Evolutionary conservation across 2,113 vertebrate species (phyloP).

Genomic region (Prunella fulvescens): DNA sequence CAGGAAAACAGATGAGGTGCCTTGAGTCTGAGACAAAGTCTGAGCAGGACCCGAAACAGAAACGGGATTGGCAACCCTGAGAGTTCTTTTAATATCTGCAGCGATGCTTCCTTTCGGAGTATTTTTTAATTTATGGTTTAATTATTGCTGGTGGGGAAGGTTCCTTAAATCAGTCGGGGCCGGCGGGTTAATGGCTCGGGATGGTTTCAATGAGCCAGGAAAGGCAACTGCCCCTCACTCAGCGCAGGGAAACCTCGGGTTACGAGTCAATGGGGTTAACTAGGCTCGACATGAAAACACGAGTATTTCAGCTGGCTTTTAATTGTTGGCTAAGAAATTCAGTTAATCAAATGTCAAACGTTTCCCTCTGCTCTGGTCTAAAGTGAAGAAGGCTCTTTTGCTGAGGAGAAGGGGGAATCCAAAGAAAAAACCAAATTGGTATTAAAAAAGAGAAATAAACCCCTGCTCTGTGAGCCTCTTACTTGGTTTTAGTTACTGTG

Average conservation of each 20-base stretch:
- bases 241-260: constrained; percentile 9
- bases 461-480: neutral
- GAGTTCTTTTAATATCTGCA: neutral
- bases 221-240: constrained; percentile 7
- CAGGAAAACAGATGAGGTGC: neutral
- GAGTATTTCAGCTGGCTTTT: constrained; percentile 51
- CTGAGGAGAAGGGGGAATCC: neutral
- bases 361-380: neutral
- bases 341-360: constrained; percentile 55
- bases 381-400: neutral
- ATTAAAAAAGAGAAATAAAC: neutral
- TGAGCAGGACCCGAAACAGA: neutral
- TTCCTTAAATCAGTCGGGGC: constrained; percentile 23
- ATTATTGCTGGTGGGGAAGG: neutral
- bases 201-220: constrained; percentile 38
- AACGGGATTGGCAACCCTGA: neutral
- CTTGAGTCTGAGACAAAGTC: neutral
- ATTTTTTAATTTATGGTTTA: neutral
- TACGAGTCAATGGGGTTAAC: constrained; percentile 59
- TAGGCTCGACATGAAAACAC: constrained; percentile 47
- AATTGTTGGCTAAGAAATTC: constrained; percentile 59
- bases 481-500: neutral
- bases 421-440: neutral
- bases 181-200: constrained; percentile 22
- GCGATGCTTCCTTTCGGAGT: neutral